Conservation (phyloP, 2,797 vertebrate genomes). For the Crenuchus spilurus region DNA sequence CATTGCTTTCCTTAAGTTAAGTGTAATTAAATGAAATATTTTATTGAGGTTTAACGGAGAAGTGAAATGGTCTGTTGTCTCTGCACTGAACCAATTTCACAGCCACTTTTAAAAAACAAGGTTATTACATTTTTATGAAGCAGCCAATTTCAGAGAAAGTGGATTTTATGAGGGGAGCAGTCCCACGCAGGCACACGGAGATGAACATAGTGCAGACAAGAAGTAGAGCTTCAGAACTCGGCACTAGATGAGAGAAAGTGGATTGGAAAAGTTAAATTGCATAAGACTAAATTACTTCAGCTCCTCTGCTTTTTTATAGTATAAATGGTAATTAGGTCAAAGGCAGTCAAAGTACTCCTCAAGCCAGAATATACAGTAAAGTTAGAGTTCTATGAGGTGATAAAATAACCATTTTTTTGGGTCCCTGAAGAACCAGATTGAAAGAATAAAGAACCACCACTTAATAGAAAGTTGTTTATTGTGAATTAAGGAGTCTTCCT, state of each 20-base stretch:
- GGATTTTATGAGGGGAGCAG: slow-evolving; percentile 40
- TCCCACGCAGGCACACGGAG: slow-evolving; percentile 4
- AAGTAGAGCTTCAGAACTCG: neutral
- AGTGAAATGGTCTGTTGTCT: slow-evolving; percentile 25
- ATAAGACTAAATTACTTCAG: slow-evolving; percentile 22
- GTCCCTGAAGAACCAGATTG: too few relatives aligned
- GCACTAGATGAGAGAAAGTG: slow-evolving; percentile 23
- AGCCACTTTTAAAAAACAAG: slow-evolving; percentile 33
- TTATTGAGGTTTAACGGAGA: slow-evolving; percentile 31
- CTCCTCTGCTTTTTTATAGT: slow-evolving; percentile 11
- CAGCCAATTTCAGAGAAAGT: slow-evolving; percentile 32
- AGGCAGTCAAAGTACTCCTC: neutral
- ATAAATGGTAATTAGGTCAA: slow-evolving; percentile 16
- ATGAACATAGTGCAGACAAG: slow-evolving; percentile 15
- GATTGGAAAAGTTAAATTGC: slow-evolving; percentile 24
- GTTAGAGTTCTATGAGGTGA: neutral
- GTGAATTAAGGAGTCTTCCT: too few relatives aligned
- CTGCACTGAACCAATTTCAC: slow-evolving; percentile 31
- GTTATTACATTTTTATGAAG: slow-evolving; percentile 46
- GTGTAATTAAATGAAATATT: slow-evolving; percentile 33
- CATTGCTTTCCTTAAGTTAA: slow-evolving; percentile 22
- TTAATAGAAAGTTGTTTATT: too few relatives aligned
- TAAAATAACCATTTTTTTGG: too few relatives aligned
- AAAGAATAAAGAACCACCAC: too few relatives aligned
- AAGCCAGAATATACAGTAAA: neutral